Base-by-base conservation (phyloP, 2,113 vertebrate species). In the Sminthopsis crassicaudata region DNA sequence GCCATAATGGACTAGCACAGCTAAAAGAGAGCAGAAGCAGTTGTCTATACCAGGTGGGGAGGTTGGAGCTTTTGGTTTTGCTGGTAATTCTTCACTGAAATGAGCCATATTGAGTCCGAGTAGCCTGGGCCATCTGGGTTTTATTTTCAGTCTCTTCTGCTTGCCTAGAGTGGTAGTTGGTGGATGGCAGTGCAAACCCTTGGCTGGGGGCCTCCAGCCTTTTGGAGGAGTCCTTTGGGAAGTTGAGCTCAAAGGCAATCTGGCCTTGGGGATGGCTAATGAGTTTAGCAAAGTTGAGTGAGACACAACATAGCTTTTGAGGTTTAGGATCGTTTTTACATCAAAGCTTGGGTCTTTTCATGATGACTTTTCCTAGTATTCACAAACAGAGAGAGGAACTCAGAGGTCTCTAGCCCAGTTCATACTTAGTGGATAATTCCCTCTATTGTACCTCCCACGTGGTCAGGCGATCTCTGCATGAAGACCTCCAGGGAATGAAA, bases 221-320 rank as follows among this genome's bases (percentile, higher is more conserved):
- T 91, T 96, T 92, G 91, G 57, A 95, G 93, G 89, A 88, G 60
- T 14, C 36, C 36, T 93, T 76, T 26, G 48, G 46, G 94, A 91
- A 91, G 90, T 67, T 30, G 30, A 25, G 24, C 84, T 42, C 84
- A 30, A 89, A 36, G 24, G 50, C 53, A 46, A 0, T 90, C 88
- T 95, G 91, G 88, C 60, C 55, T 53, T 55, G 36, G 51, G 54
- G 91, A 53, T 3, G 22, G 46, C 19, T 42, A 84, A 30, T 8
- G 67, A 84, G 16, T 2, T 84, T 19, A 84, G 67, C 67, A 42
- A 42, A 42, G 67, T 42, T 42, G 42, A 84, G 67, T 7, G 23
- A 42, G 57, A 67, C 57, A 67, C 3, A 11, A 30, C 8, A 30
- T 27, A 57, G 60, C 67, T 16, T 84, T 42, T 84, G 67, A 84